Evolutionary conservation across 2,113 vertebrate genomes (phyloP).

Genomic region (Mus pahari): DNA sequence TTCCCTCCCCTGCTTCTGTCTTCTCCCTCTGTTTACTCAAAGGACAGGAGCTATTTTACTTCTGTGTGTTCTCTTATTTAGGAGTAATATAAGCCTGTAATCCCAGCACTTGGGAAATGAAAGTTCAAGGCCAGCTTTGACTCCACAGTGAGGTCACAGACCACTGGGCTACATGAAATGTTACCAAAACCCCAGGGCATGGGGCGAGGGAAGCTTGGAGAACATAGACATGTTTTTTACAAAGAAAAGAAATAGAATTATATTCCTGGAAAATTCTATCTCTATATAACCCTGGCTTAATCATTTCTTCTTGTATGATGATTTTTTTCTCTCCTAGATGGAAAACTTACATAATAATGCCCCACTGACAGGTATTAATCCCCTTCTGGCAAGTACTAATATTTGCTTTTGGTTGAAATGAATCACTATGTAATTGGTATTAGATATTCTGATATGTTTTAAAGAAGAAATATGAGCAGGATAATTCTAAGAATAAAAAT

Average conservation of each 20-base stretch:
- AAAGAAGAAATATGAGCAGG: neutral
- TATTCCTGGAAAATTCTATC: neutral
- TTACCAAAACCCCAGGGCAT: neutral
- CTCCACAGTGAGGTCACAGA: neutral
- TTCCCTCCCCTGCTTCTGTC: neutral
- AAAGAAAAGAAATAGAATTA: neutral
- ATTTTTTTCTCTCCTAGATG: neutral
- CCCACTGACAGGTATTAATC: neutral
- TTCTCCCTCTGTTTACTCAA: neutral
- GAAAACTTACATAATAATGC: neutral
- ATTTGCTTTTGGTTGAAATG: neutral
- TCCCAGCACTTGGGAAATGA: neutral
- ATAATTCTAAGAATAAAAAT: neutral
- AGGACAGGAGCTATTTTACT: neutral
- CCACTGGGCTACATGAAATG: neutral
- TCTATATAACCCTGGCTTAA: neutral
- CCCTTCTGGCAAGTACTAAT: neutral
- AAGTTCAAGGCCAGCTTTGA: neutral
- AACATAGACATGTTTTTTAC: neutral
- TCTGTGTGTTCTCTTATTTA: neutral
- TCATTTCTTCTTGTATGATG: neutral
- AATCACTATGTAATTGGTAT: neutral
- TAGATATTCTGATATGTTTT: neutral
- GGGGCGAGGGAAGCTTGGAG: no score
- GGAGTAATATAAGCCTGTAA: neutral